Percentiles rank a stretch among this genome's conserved stretches.
Conservation (phyloP, 2,797 vertebrate species). For the Arctocebus calabarensis region DNA sequence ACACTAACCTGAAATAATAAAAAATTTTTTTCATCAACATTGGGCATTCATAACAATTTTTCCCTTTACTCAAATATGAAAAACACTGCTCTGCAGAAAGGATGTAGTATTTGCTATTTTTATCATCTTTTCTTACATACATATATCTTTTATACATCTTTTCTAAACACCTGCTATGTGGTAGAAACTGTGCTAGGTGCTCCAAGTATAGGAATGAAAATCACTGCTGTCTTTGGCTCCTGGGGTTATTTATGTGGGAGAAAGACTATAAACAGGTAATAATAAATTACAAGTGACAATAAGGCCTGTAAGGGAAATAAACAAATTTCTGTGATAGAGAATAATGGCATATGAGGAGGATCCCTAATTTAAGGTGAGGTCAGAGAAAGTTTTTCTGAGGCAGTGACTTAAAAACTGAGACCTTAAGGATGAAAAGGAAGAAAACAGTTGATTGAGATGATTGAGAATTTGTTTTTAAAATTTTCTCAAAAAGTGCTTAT, state of each 20-base stretch:
- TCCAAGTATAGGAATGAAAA: background rate
- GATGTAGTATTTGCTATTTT: conserved; percentile 1
- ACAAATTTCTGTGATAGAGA: conserved; percentile 15
- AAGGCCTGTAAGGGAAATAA: conserved; percentile 32
- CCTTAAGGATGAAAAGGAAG: background rate
- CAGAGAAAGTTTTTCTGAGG: conserved; percentile 38
- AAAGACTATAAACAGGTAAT: background rate
- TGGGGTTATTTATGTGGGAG: background rate
- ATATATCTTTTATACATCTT: background rate
- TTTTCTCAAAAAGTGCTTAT: too few relatives aligned
- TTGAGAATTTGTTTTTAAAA: background rate
- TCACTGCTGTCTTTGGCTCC: background rate
- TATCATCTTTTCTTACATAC: conserved; percentile 14
- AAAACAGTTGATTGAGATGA: background rate
- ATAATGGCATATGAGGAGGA: background rate
- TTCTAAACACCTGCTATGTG: conserved; percentile 6
- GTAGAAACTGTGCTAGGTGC: background rate
- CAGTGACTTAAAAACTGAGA: conserved; percentile 28
- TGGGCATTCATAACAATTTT: background rate
- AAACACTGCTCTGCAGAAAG: conserved; percentile 40
- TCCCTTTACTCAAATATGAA: conserved; percentile 32
- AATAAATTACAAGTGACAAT: background rate
- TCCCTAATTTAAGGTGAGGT: conserved; percentile 13
- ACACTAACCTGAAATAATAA: too few relatives aligned
- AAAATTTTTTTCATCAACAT: too few relatives aligned